Base-by-base conservation (phyloP, 2,888 invertebrate genomes). In the Hydropsyche betteni region DNA sequence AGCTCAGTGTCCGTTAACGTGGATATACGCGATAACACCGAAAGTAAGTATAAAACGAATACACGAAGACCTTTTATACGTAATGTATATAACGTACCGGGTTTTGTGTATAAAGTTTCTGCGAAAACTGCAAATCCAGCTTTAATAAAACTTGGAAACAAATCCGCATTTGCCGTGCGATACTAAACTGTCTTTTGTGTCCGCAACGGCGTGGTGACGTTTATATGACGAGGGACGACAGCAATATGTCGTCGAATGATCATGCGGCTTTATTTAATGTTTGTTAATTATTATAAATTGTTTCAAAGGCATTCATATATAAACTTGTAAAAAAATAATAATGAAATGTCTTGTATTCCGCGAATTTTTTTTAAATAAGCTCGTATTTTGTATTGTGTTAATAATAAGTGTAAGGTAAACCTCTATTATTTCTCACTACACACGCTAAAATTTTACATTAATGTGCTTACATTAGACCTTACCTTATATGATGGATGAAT, bases 91-190 rank as follows among this genome's bases (percentile, higher is more conserved):
- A 44, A 44, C 44, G 44, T 6, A 10, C 24, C 24, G 10, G 44
- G 64, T 8, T 34, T 12, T 33, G 33, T 64, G 12, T 55, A 64
- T 12, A 64, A 64, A 33, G 64, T 34, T n/a, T 64, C 36, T 36
- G 44, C 44, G 64, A 72, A 61, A 70, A 72, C 53, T 74, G 55
- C 71, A 71, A 74, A 74, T 74, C 74, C 69, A 61, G 76, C 78
- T 77, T 78, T 78, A 76, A 78, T 78, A 78, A 78, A 78, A 78
- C 74, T 75, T 44, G 75, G 78, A 77, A 77, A 78, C 78, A 78
- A 78, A 78, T 78, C 78, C 78, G 76, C 75, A 75, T 76, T 76
- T 78, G 74, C 74, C 50, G 78, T 64, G 50, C 38, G 76, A 77
- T 71, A 75, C 78, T 78, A 78, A 78, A 78, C 75, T 76, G 74